These are phyloP conservation scores for Prionailurus bengalensis DNA, from an alignment of 2,113 vertebrate genomes.

Conservation along the genomic window DNA sequence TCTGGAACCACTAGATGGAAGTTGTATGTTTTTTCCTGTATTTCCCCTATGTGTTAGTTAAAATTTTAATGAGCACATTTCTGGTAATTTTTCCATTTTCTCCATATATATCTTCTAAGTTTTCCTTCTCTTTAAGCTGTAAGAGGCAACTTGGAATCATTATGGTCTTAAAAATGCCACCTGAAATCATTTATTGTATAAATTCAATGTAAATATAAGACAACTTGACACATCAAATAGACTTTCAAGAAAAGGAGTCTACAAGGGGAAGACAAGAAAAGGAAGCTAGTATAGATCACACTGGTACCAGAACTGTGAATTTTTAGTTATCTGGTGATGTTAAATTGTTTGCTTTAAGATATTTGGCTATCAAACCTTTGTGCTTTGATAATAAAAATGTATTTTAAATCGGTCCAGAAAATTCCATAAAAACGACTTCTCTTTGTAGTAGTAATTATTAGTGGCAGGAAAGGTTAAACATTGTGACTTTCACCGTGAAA, in stretches of 20 bases:
- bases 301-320: background rate
- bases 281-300: background rate
- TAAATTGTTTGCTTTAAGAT: conserved; percentile 1
- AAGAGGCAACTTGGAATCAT: conserved; percentile 34
- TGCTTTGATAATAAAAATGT: background rate
- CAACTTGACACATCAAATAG: conserved; percentile 36
- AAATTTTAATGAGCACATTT: conserved; percentile 49
- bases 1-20: conserved; percentile 18
- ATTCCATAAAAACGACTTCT: background rate
- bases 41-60: conserved; percentile 28
- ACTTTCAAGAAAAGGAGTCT: background rate
- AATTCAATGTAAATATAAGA: conserved; percentile 19
- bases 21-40: conserved; percentile 48
- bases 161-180: conserved; percentile 13
- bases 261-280: background rate
- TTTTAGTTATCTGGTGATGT: background rate
- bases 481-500: background rate
- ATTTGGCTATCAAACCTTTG: conserved; percentile 23
- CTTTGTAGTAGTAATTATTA: conserved; percentile 13
- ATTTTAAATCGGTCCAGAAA: conserved; percentile 15
- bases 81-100: conserved; percentile 46
- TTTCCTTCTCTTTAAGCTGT: conserved; percentile 51
- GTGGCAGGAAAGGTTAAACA: conserved; percentile 1
- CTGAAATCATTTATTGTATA: background rate
- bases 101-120: background rate